Evolutionary conservation across 2,113 vertebrate species (phyloP), one percentile per base, ranked within the genome.

Genomic region (Dipodomys spectabilis): DNA sequence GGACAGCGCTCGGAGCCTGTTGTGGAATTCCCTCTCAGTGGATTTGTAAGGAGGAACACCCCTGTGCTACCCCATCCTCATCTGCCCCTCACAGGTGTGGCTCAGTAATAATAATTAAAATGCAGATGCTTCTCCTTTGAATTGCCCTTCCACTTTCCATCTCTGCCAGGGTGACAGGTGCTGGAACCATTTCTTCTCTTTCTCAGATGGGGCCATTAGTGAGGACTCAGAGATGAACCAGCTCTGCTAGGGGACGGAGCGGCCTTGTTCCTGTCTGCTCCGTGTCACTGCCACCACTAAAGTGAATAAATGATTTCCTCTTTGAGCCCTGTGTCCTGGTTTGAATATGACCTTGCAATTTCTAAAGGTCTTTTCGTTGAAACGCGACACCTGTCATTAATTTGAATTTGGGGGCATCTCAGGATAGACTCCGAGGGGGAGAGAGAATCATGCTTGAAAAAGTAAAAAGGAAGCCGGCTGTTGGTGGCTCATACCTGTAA

Each of bases 291-390:
- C 45, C 0, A 3, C 7, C 12, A 45, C 60, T 15, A 30, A 68
- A 53, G 49, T 25, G 75, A 86, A 78, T n/a, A 65, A 65, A 13
- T 23, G 53, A 65, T 64, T 81, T 57, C 49, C 53, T 57, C 53
- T 85, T 53, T 71, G 64, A 85, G 39, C 32, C 84, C 15, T 0
- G 8, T 83, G 74, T 88, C 49, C 89, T 80, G 27, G 49, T 49
- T 85, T 90, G 65, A 82, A 23, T 73, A 13, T 87, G 28, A 77
- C 71, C 72, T 85, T 82, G 22, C 49, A 78, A n/a, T 62, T 88
- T 57, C 62, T 67, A 57, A 87, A 25, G 57, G 73, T 77, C 20
- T 73, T 83, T 81, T 85, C 74, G 30, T 60, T 60, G 82, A 53
- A 60, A 73, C 39, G 44, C 10, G 64, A 64, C n/a, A 3, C 23